Percentiles rank a stretch among this genome's conserved stretches.
Evolutionary conservation across 1,140 invertebrate species (phyloP).

Genomic region (Rhopalosiphum padi): DNA sequence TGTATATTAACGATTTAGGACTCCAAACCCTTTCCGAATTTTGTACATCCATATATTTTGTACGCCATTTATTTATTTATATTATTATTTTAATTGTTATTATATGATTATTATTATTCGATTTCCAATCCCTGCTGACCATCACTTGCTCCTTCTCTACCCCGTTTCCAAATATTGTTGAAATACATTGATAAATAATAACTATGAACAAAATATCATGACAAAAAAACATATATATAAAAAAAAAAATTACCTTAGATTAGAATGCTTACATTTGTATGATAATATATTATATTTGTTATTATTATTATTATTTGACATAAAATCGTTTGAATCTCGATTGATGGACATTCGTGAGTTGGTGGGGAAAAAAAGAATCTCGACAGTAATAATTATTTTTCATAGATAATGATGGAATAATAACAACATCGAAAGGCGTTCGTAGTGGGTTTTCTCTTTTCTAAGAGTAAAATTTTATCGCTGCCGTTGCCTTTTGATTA

Average conservation of each 20-base stretch:
- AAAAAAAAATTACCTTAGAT: neutral
- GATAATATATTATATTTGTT: neutral
- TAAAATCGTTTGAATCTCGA: neutral
- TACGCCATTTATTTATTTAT: neutral
- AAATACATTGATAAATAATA: neutral
- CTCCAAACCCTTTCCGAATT: neutral
- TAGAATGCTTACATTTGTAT: neutral
- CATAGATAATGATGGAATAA: neutral
- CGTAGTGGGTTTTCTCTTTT: neutral
- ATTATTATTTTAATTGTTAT: constrained; percentile 15
- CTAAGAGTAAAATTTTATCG: neutral
- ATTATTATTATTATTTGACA: neutral
- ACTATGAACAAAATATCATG: constrained; percentile 2
- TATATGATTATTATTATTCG: neutral
- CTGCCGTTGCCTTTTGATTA: neutral
- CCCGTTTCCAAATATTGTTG: neutral
- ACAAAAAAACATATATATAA: neutral
- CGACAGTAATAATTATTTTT: neutral
- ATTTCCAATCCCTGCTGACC: neutral
- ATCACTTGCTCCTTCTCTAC: neutral
- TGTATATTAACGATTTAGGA: neutral
- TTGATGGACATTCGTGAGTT: neutral
- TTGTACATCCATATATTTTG: neutral
- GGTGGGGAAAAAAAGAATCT: neutral
- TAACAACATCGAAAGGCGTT: neutral